A percentile compares a stretch with the other conserved stretches of the same genome.
Conservation (phyloP, 64 coral and sea anemone genomes). For the Orbicella faveolata region DNA sequence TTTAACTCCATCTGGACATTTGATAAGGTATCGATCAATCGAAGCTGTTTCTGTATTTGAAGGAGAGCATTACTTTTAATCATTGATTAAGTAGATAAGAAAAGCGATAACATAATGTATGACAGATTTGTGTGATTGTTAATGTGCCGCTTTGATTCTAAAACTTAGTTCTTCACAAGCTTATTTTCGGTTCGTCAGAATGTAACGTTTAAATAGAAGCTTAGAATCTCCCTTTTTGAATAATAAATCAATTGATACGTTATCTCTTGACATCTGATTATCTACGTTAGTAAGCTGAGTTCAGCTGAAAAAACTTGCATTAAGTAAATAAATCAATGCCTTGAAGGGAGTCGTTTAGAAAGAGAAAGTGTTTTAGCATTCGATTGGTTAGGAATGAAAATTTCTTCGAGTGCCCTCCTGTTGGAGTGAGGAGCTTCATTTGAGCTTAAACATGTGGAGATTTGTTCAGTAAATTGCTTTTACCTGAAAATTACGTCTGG, state of each 20-base stretch:
- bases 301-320: neutral
- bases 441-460: neutral
- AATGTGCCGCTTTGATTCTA: neutral
- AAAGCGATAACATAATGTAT: neutral
- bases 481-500: neutral
- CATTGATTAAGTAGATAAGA: conserved; percentile 7
- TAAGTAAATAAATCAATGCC: neutral
- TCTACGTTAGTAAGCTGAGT: neutral
- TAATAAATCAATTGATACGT: neutral
- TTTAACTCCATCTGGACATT: neutral
- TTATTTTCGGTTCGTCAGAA: neutral
- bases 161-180: too few relatives aligned
- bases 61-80: neutral
- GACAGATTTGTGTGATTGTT: too few relatives aligned
- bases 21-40: conserved; percentile 9
- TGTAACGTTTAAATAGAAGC: neutral
- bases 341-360: neutral
- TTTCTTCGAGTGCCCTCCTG: neutral
- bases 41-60: neutral
- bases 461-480: neutral
- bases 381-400: neutral
- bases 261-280: neutral
- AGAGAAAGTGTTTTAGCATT: neutral
- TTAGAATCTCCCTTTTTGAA: neutral
- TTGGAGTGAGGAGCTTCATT: neutral